These are phyloP conservation scores for Callithrix jacchus DNA, from an alignment of 2,113 vertebrate species.

Conservation along the genomic window DNA sequence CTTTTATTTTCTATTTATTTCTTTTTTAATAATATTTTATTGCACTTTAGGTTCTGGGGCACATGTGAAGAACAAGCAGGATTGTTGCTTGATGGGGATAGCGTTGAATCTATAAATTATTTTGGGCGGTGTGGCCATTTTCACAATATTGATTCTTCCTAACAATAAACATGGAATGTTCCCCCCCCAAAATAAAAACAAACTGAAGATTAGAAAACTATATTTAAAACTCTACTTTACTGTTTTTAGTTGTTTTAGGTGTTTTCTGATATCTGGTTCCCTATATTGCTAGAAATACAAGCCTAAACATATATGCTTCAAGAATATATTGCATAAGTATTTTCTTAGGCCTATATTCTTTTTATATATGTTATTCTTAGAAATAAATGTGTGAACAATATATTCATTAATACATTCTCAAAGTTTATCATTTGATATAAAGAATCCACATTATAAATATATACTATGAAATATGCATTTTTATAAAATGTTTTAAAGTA, in stretches of 20 bases:
- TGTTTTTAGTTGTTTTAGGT: not conserved
- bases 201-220: not conserved
- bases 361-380: not conserved
- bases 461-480: not conserved
- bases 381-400: not conserved
- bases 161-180: no score
- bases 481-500: not conserved
- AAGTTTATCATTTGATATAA: not conserved
- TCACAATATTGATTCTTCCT: no score
- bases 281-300: not conserved
- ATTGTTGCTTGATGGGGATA: no score
- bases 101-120: no score
- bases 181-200: no score
- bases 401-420: not conserved
- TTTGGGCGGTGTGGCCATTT: no score
- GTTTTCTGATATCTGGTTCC: not conserved
- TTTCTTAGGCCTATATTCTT: not conserved
- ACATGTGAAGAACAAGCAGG: no score
- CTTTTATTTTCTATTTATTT: not conserved
- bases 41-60: no score
- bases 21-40: no score
- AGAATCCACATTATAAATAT: not conserved
- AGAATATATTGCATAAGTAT: not conserved
- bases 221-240: not conserved
- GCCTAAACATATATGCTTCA: not conserved